Evolutionary conservation across 2,888 invertebrate genomes (phyloP).

Genomic region (Amblyjoppa proteus): DNA sequence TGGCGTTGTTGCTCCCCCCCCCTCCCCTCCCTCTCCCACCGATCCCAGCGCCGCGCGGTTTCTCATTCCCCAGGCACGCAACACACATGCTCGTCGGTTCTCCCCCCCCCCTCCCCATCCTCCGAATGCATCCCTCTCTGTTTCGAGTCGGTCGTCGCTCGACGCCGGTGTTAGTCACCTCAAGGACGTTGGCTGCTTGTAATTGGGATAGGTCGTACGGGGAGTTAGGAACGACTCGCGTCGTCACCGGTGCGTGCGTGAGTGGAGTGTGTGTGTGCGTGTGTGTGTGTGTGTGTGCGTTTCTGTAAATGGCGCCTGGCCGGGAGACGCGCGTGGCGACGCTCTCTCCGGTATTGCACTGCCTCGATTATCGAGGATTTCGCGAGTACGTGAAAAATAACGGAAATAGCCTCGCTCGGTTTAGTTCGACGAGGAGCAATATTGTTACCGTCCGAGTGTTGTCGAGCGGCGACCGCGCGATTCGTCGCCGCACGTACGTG

Average conservation of each 20-base stretch:
- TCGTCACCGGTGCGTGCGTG: constrained; percentile 73
- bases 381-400: constrained; percentile 1
- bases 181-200: constrained; percentile 80
- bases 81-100: constrained; percentile 60
- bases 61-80: constrained; percentile 67
- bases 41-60: constrained; percentile 60
- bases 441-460: constrained; percentile 1
- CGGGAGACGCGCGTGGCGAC: constrained; percentile 76
- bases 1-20: constrained; percentile 25
- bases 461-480: neutral
- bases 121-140: constrained; percentile 70
- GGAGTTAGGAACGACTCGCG: constrained; percentile 63
- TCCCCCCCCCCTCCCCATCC: constrained; percentile 33
- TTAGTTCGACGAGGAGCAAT: neutral
- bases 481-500: constrained; percentile 52
- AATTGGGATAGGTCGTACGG: constrained; percentile 84
- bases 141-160: constrained; percentile 65
- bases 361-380: constrained; percentile 13
- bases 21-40: constrained; percentile 35
- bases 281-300: neutral
- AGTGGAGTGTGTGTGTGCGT: constrained; percentile 13
- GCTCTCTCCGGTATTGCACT: constrained; percentile 61
- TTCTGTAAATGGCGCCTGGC: constrained; percentile 80
- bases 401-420: neutral
- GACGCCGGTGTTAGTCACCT: constrained; percentile 79